Percentiles rank a stretch among this genome's conserved stretches.
phyloP scores from a whole-genome alignment of 2,888 invertebrate species.

The Charanyca ferruginea region DNA sequence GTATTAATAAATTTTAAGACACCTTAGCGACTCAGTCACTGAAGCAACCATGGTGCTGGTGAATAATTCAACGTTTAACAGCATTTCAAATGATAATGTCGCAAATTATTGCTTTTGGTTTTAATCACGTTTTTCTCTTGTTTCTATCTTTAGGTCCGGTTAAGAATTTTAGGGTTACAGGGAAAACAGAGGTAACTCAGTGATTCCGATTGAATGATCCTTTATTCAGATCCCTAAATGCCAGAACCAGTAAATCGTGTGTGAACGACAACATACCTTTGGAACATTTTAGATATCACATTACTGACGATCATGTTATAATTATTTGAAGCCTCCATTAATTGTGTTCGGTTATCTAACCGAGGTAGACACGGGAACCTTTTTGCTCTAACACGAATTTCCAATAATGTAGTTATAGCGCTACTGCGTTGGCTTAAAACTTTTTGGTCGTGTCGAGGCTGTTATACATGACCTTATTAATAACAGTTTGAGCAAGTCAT shows the following conservation, averaged over 20 bases:
- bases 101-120: background rate
- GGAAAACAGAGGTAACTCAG: background rate
- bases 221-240: background rate
- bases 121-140: background rate
- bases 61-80: background rate
- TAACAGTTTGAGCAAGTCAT: background rate
- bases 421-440: conserved; percentile 7
- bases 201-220: background rate
- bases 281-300: background rate
- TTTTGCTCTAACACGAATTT: conserved; percentile 32
- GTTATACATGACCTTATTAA: conserved; percentile 7
- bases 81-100: background rate
- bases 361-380: conserved; percentile 7
- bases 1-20: conserved; percentile 48
- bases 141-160: background rate
- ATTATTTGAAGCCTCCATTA: conserved; percentile 36
- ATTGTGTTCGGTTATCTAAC: conserved; percentile 19
- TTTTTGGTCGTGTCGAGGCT: background rate
- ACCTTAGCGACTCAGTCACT: conserved; percentile 16
- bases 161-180: background rate
- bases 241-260: background rate
- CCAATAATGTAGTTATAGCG: conserved; percentile 38
- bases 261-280: background rate
- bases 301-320: conserved; percentile 10
- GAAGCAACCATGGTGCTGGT: background rate